A percentile compares a stretch with the other conserved stretches of the same genome.
These are phyloP conservation scores for Mus pahari DNA, from an alignment of 2,113 vertebrate genomes.

Conservation along the genomic window DNA sequence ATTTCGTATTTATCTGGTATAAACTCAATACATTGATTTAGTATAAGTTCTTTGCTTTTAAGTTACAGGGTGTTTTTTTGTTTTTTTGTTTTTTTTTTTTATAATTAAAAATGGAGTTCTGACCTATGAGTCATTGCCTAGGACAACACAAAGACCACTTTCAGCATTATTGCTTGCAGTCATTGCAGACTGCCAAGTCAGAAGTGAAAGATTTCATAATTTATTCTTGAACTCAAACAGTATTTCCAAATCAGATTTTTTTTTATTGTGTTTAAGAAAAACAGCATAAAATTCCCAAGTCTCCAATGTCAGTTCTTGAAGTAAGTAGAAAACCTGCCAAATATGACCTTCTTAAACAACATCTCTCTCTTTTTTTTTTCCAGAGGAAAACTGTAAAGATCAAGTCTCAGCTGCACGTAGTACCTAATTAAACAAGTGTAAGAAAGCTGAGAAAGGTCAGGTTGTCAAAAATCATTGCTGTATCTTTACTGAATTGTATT, in stretches of 20 bases:
- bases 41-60: conserved; percentile 5
- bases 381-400: conserved; percentile 86
- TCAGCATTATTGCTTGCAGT: not conserved
- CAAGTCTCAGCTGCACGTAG: conserved; percentile 85
- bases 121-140: not conserved
- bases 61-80: not conserved
- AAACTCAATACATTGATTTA: not conserved
- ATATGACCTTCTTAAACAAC: conserved; percentile 87
- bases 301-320: conserved; percentile 76
- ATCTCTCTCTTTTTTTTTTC: conserved; percentile 82
- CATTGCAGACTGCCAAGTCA: conserved; percentile 39
- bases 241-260: conserved; percentile 71
- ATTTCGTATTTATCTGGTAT: not conserved
- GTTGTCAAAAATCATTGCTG: conserved; percentile 90
- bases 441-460: conserved; percentile 89
- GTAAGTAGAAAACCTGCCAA: conserved; percentile 85
- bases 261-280: conserved; percentile 80
- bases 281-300: conserved; percentile 65
- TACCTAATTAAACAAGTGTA: conserved; percentile 92
- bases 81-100: too few species aligned
- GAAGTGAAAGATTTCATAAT: conserved; percentile 74
- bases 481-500: conserved; percentile 89
- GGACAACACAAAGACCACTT: not conserved
- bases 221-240: conserved; percentile 68
- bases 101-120: not conserved